Evolutionary conservation across 2,113 vertebrate species (phyloP), one percentile per base, ranked within the genome.

Genomic region (Peromyscus polionotus): DNA sequence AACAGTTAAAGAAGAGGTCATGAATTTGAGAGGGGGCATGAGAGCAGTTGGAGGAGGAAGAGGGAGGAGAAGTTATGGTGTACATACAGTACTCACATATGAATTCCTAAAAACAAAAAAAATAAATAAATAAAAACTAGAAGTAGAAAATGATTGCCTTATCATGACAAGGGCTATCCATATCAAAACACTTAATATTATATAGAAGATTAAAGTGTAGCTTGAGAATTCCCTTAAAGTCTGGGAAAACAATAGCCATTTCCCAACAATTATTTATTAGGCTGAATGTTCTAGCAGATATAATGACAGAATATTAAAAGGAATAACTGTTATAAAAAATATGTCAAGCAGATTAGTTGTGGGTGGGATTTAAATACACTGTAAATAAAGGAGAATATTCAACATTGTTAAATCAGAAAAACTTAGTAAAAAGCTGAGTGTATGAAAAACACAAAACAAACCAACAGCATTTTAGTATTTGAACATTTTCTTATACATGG

Each of bases 371-470:
- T 92, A 93, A 94, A 87, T 88, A 63, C 10, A n/a, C 65, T 51
- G 45, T 61, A 88, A 94, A 87, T 31, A 77, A n/a, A 94, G 5
- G 26, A 68, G 48, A 95, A 73, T 94, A 88, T 33, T 54, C 1
- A 90, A 83, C 77, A 36, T 9, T 65, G 20, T 57, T 42, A 11
- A 84, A 91, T 39, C 7, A 61, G 26, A 68, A 92, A 94, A 59
- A 19, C 1, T 73, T 36, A n/a, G 16, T 39, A 80, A 57, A 94
- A 84, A 93, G 42, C 14, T 33, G 67, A 88, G 79, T 59, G 31
- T 5, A 19, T 84, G 45, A 94, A 59, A 93, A 88, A 93, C 26
- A 91, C 72, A 42, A 31, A 93, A 90, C 48, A 90, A 92, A 65
- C 31, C 59, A 92, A 68, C 1, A 48, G 16, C 61, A 65, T 88